phyloP scores from a whole-genome alignment of 1,140 invertebrate genomes.

The Galleria mellonella region DNA sequence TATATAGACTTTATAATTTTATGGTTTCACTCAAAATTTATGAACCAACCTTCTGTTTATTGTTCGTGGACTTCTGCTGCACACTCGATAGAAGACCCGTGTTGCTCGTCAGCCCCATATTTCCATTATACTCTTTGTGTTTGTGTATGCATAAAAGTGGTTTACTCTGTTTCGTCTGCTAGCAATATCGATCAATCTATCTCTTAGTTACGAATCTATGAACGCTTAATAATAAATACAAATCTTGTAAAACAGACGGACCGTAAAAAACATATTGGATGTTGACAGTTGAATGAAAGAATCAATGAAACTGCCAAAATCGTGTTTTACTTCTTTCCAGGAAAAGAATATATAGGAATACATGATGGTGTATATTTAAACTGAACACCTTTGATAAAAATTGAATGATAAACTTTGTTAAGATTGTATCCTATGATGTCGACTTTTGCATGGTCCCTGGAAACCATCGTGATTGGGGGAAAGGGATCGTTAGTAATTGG shows the following conservation, averaged over 20 bases:
- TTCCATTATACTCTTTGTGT: constrained; percentile 30
- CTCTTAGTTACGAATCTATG: constrained; percentile 40
- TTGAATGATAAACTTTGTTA: too few species aligned
- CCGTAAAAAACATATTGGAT: too few species aligned
- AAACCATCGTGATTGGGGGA: too few species aligned
- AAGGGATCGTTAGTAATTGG: too few species aligned
- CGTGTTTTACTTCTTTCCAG: too few species aligned
- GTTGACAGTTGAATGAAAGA: background rate
- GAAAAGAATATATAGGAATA: too few species aligned
- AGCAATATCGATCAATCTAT: constrained; percentile 48
- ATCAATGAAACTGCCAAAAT: background rate
- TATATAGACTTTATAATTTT: too few species aligned
- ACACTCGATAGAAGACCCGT: constrained; percentile 59
- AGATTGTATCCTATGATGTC: too few species aligned
- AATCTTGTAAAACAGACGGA: constrained; percentile 4
- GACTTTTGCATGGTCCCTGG: too few species aligned
- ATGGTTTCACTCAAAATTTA: too few species aligned
- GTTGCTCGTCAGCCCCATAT: constrained; percentile 61
- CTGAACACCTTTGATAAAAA: too few species aligned
- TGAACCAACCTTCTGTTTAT: constrained; percentile 37
- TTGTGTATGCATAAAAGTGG: background rate
- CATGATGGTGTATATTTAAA: too few species aligned
- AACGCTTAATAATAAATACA: constrained; percentile 8
- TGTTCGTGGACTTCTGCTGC: constrained; percentile 29
- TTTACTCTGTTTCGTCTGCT: background rate